Conservation (phyloP, 2,113 vertebrate genomes). For the Hypomesus transpacificus region DNA sequence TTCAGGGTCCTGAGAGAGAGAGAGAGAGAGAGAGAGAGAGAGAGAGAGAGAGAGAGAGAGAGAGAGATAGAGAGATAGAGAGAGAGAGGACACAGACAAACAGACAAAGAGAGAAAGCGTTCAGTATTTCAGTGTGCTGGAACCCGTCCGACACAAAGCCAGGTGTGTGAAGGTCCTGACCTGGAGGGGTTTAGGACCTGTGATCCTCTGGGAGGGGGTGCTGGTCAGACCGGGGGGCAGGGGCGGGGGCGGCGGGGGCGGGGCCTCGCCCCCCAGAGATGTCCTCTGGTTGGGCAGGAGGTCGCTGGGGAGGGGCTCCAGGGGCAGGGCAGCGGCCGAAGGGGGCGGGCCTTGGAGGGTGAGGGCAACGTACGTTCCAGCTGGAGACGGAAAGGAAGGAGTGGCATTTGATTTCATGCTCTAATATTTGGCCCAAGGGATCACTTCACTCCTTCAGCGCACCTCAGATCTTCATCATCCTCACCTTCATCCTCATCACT, state of each 20-base stretch:
- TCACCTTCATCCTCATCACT: not conserved
- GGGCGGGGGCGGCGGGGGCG: conserved; percentile 58
- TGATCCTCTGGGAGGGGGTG: conserved; percentile 79
- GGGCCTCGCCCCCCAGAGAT: conserved; percentile 52
- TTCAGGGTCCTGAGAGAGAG: conserved; percentile 76
- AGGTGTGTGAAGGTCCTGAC: conserved; percentile 63
- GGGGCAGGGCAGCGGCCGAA: conserved; percentile 51
- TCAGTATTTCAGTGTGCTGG: no score
- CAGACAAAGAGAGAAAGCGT: no score
- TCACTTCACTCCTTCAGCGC: no score
- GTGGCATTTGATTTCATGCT: not conserved
- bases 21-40: no score
- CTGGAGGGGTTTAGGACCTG: conserved; percentile 85
- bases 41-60: no score
- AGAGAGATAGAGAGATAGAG: no score
- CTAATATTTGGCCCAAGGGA: no score
- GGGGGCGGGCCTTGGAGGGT: conserved; percentile 85
- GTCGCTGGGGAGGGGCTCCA: conserved; percentile 66
- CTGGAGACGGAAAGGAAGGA: conserved; percentile 50
- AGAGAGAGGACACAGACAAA: no score
- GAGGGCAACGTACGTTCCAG: conserved; percentile 85
- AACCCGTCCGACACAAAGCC: conserved; percentile 61
- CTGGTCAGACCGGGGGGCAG: conserved; percentile 71
- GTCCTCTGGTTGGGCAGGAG: conserved; percentile 60
- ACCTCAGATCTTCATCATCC: not conserved